These are phyloP conservation scores for Sinosuthora webbiana DNA, from an alignment of 2,113 vertebrate species.

Conservation along the genomic window DNA sequence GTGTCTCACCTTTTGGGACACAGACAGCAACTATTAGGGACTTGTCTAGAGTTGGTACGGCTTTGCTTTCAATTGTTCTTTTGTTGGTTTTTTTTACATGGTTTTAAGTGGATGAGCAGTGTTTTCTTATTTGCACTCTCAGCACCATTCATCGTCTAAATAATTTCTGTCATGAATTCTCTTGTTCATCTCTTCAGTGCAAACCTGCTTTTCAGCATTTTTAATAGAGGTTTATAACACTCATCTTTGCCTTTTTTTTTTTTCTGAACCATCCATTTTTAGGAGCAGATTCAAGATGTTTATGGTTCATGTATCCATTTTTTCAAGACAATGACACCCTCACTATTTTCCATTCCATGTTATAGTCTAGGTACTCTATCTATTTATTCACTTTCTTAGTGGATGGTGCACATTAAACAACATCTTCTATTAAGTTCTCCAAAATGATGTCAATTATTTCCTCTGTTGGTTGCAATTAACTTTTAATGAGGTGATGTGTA, in stretches of 20 bases:
- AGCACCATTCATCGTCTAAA: background rate
- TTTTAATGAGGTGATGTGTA: background rate
- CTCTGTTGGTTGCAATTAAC: background rate
- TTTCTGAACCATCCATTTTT: background rate
- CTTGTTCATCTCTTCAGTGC: background rate
- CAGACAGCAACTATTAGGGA: background rate
- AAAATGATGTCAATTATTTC: background rate
- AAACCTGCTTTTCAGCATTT: background rate
- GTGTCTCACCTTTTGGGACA: background rate
- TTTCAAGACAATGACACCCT: background rate
- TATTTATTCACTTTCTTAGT: background rate
- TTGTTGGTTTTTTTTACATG: background rate
- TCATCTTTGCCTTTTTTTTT: background rate
- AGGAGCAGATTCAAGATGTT: background rate
- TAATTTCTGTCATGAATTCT: background rate
- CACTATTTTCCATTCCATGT: background rate
- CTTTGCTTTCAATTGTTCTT: background rate
- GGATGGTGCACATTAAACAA: fast-evolving
- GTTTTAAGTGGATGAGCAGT: background rate
- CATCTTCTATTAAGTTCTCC: background rate
- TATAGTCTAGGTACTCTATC: background rate
- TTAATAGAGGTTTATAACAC: background rate
- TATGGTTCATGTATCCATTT: background rate
- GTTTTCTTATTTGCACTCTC: background rate
- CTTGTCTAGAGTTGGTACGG: background rate